Percentiles rank a stretch among this genome's conserved stretches.
Evolutionary conservation across 2,888 invertebrate species (phyloP).

Genomic region (Lepidonotus clava): DNA sequence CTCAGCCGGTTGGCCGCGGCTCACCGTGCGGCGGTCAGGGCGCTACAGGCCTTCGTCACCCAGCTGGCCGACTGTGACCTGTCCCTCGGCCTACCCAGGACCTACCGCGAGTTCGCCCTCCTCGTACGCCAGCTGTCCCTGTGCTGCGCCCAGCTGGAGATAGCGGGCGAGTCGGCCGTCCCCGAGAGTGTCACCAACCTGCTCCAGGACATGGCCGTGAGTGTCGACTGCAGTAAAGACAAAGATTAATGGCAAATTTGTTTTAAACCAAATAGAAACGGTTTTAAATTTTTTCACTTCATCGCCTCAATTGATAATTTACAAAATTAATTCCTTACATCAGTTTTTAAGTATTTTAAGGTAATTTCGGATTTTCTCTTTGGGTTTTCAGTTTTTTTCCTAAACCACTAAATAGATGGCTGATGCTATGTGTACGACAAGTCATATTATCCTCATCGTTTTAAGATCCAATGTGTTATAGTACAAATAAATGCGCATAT

Average conservation of each 20-base stretch:
- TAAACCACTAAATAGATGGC: too few relatives aligned
- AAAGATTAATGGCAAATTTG: not conserved
- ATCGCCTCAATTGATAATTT: too few relatives aligned
- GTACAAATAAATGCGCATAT: too few relatives aligned
- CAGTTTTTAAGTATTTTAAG: too few relatives aligned
- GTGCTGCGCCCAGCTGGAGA: constrained; percentile 64
- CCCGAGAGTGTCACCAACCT: constrained; percentile 59
- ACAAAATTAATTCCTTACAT: too few relatives aligned
- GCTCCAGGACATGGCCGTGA: constrained; percentile 57
- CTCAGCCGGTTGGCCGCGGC: constrained; percentile 69
- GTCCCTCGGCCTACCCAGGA: constrained; percentile 70
- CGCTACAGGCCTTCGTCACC: constrained; percentile 74
- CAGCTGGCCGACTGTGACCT: constrained; percentile 69
- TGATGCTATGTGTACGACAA: too few relatives aligned
- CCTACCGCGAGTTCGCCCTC: constrained; percentile 72
- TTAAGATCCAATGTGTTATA: too few relatives aligned
- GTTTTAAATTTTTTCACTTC: too few relatives aligned
- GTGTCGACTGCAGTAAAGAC: not conserved
- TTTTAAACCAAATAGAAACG: too few relatives aligned
- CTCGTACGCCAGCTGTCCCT: constrained; percentile 68
- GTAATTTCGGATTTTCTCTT: too few relatives aligned
- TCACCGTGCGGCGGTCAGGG: constrained; percentile 73
- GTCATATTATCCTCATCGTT: too few relatives aligned
- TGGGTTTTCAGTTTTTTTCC: too few relatives aligned
- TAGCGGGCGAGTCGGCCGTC: constrained; percentile 57